phyloP scores from a whole-genome alignment of 2,888 invertebrate genomes.

The Scotopteryx bipunctaria region DNA sequence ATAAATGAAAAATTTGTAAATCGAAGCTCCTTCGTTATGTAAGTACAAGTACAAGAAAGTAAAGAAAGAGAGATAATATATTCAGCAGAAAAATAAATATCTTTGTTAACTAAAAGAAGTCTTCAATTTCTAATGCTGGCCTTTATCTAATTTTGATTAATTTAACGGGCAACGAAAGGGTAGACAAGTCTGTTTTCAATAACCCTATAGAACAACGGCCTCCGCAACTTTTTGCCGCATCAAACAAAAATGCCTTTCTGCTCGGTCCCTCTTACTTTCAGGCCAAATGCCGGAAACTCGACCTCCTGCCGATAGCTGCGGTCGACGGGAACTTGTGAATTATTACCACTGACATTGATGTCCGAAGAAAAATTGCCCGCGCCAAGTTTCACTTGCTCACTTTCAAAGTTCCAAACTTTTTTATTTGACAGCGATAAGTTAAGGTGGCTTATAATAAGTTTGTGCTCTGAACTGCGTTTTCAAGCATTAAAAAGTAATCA shows the following conservation, averaged over 20 bases:
- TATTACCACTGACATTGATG: slow-evolving; percentile 71
- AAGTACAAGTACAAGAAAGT: no score
- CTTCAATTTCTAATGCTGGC: no score
- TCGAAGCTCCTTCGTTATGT: no score
- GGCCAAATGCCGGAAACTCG: slow-evolving; percentile 25
- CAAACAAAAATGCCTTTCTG: slow-evolving; percentile 5
- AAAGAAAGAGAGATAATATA: no score
- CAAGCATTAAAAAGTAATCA: background rate
- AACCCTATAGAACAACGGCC: background rate
- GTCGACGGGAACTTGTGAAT: slow-evolving; percentile 55
- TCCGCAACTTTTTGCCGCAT: slow-evolving; percentile 8
- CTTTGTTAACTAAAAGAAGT: no score
- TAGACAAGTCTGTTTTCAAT: background rate
- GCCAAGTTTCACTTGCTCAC: slow-evolving; percentile 54
- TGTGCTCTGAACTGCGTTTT: background rate
- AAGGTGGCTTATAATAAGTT: slow-evolving; percentile 30
- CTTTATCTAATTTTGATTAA: background rate
- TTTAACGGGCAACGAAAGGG: background rate
- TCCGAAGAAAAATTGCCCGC: slow-evolving; percentile 66
- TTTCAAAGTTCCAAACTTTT: slow-evolving; percentile 47
- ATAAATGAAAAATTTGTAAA: no score
- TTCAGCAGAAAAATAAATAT: no score
- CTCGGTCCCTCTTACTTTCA: slow-evolving; percentile 13
- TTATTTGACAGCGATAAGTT: slow-evolving; percentile 38
- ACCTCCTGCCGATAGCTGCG: slow-evolving; percentile 19